A percentile compares a stretch with the other conserved stretches of the same genome.
These are phyloP conservation scores for Eubasilissa regina DNA, from an alignment of 1,140 invertebrate species.

Conservation along the genomic window DNA sequence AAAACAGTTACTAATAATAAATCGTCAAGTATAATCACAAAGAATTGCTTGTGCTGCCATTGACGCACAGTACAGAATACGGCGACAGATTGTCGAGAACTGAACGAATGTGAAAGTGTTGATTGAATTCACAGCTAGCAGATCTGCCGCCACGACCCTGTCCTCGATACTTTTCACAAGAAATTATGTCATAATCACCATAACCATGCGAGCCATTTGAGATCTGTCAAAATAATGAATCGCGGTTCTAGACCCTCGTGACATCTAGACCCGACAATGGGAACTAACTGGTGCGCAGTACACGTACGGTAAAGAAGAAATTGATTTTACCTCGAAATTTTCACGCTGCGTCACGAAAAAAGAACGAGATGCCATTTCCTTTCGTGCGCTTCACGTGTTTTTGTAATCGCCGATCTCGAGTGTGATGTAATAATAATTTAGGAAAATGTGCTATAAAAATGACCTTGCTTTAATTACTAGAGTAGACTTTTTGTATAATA, in stretches of 20 bases:
- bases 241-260: neutral
- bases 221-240: slow-evolving; percentile 50
- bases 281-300: slow-evolving; percentile 1
- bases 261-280: slow-evolving; percentile 1
- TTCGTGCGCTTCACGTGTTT: no score
- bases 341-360: no score
- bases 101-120: slow-evolving; percentile 54
- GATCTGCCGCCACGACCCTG: slow-evolving; percentile 48
- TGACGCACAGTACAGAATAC: slow-evolving; percentile 3
- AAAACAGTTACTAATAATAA: slow-evolving; percentile 34
- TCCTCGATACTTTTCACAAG: slow-evolving; percentile 53
- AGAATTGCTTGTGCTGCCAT: slow-evolving; percentile 29
- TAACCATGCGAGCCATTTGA: slow-evolving; percentile 39
- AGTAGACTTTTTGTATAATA: no score
- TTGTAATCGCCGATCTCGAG: no score
- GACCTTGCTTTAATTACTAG: no score
- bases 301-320: neutral
- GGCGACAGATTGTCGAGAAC: slow-evolving; percentile 30
- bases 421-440: no score
- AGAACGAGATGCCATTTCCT: no score
- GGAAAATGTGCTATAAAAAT: no score
- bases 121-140: slow-evolving; percentile 28
- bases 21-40: slow-evolving; percentile 40
- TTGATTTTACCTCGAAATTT: neutral
- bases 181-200: slow-evolving; percentile 50